A percentile compares a stretch with the other conserved stretches of the same genome.
These are phyloP conservation scores for Lumbricus terrestris DNA, from an alignment of 2,888 invertebrate genomes.

Conservation along the genomic window DNA sequence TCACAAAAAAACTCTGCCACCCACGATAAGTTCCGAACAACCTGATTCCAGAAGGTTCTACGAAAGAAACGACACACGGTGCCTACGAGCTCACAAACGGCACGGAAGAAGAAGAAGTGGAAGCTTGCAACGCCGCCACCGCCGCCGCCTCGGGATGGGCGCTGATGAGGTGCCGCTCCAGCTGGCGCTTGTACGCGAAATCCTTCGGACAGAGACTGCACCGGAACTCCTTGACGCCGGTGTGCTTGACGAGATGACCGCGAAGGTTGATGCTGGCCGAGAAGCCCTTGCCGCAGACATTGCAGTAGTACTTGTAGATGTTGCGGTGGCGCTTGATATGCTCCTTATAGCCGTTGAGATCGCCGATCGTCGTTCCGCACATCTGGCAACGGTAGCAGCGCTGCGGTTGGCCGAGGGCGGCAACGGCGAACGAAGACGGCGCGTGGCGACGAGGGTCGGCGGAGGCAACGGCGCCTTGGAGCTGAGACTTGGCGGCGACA, in stretches of 20 bases:
- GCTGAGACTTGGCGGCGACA: neutral
- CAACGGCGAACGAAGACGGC: neutral
- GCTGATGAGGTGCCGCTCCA: neutral
- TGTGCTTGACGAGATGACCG: neutral
- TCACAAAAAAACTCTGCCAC: neutral
- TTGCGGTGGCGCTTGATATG: neutral
- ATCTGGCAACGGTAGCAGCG: constrained; percentile 3
- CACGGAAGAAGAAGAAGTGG: no score
- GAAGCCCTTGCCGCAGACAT: neutral
- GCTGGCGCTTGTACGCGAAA: neutral
- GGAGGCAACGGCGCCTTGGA: neutral
- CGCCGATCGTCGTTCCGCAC: neutral
- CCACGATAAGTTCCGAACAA: neutral
- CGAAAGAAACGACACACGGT: neutral
- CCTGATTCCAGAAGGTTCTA: neutral
- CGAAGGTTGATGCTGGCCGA: constrained; percentile 3
- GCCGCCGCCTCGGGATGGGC: neutral
- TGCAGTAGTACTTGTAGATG: constrained; percentile 3
- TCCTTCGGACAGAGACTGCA: neutral
- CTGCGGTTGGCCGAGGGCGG: neutral
- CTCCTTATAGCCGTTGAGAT: neutral
- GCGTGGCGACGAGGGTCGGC: neutral
- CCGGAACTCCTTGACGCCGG: neutral
- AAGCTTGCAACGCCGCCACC: neutral
- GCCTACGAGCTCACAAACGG: neutral